Evolutionary conservation across 2,113 vertebrate genomes (phyloP).

Genomic region (Budorcas taxicolor): DNA sequence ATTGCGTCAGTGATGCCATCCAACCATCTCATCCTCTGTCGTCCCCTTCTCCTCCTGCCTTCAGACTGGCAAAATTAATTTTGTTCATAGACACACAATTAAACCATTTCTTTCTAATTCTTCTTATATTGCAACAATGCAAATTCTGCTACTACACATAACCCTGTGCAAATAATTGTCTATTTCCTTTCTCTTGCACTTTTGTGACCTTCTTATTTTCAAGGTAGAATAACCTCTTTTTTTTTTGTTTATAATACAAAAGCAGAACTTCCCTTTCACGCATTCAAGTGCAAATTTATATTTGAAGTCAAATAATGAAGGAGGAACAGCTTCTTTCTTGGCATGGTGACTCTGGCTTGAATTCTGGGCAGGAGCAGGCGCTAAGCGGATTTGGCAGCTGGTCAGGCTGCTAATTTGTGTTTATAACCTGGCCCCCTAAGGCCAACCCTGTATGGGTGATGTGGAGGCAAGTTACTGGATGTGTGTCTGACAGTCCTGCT

Average conservation of each 20-base stretch:
- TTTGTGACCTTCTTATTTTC: neutral
- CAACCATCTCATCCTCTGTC: neutral
- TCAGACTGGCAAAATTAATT: neutral
- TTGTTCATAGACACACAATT: neutral
- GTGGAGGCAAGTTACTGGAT: neutral
- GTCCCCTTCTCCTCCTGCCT: neutral
- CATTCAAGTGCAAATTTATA: neutral
- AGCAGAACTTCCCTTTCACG: neutral
- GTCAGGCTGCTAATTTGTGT: neutral
- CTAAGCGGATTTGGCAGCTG: neutral
- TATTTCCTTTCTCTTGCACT: neutral
- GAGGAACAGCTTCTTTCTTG: neutral
- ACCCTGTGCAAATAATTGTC: neutral
- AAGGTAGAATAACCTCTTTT: neutral
- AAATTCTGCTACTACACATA: neutral
- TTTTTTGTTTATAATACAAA: neutral
- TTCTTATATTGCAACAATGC: slow-evolving; percentile 49
- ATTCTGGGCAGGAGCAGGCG: neutral
- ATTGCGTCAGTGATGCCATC: rapidly evolving
- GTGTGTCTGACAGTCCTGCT: neutral
- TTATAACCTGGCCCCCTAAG: neutral
- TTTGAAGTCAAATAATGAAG: neutral
- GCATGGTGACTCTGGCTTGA: neutral
- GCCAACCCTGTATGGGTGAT: neutral
- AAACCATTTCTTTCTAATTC: slow-evolving; percentile 38